A percentile compares a stretch with the other conserved stretches of the same genome.
phyloP scores from a whole-genome alignment of 2,797 vertebrate genomes.

The Euphonia xanthogaster region DNA sequence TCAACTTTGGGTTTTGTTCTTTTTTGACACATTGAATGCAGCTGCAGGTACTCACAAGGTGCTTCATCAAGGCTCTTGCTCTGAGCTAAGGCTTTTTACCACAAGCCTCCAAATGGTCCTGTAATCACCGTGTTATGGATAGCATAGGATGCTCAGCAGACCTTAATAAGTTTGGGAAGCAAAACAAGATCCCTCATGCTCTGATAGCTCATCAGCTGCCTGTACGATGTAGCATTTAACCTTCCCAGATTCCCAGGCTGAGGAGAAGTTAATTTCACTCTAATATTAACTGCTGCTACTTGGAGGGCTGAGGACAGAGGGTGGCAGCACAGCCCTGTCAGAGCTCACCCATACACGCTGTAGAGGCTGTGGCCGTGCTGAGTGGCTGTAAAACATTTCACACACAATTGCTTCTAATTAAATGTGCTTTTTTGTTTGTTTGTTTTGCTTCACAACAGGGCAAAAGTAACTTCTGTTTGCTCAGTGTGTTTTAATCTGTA shows the following conservation, averaged over 20 bases:
- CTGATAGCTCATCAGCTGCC: background rate
- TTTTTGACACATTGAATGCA: background rate
- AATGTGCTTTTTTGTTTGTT: background rate
- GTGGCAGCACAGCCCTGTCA: slow-evolving; percentile 48
- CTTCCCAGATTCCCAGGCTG: background rate
- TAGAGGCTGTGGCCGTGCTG: background rate
- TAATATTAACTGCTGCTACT: background rate
- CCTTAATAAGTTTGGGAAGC: background rate
- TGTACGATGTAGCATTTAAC: background rate
- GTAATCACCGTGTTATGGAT: background rate
- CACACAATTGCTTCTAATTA: slow-evolving; percentile 4
- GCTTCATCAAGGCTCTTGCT: background rate
- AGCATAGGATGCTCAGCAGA: background rate
- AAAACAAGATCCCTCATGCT: background rate
- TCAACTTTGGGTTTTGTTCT: background rate
- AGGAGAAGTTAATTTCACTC: background rate
- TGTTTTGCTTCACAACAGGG: background rate
- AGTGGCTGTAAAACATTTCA: background rate
- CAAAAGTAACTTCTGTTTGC: background rate
- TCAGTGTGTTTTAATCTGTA: background rate
- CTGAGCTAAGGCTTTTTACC: background rate
- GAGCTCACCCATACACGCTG: background rate
- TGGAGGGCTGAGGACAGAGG: slow-evolving; percentile 21
- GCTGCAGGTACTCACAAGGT: background rate
- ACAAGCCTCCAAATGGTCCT: background rate